A percentile compares a stretch with the other conserved stretches of the same genome.
These are phyloP conservation scores for Hypomecis punctinalis DNA, from an alignment of 2,888 invertebrate genomes.

Conservation along the genomic window DNA sequence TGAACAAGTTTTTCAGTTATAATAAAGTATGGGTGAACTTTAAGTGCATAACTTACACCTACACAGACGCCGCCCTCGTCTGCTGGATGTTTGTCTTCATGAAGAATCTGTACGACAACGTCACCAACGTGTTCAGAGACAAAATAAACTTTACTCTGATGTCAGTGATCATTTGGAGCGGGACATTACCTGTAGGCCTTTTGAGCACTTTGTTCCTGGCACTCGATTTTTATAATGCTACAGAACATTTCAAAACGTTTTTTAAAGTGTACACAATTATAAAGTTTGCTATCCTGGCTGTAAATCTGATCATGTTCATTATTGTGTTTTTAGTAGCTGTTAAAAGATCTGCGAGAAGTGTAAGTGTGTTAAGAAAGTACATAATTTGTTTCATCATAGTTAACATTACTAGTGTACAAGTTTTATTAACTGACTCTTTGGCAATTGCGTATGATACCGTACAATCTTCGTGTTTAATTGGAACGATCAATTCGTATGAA, in stretches of 20 bases:
- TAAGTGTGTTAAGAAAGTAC: background rate
- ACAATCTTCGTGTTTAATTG: background rate
- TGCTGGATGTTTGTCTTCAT: slow-evolving; percentile 67
- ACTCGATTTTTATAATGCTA: background rate
- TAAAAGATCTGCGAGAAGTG: background rate
- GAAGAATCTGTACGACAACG: slow-evolving; percentile 65
- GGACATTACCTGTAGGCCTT: background rate
- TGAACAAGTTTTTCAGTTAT: slow-evolving; percentile 11
- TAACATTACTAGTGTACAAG: background rate
- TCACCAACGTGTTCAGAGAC: slow-evolving; percentile 45
- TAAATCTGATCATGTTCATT: background rate
- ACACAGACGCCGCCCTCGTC: slow-evolving; percentile 58
- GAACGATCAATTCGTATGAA: background rate
- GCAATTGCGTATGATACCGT: background rate
- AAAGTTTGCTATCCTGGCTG: background rate
- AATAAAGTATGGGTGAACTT: slow-evolving; percentile 14
- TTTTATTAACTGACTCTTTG: background rate
- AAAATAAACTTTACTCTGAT: slow-evolving; percentile 22
- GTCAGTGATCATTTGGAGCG: background rate
- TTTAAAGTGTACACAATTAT: background rate
- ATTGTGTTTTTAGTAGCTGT: background rate
- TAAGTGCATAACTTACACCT: slow-evolving; percentile 51
- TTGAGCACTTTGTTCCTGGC: background rate
- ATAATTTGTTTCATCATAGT: background rate
- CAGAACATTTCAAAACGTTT: background rate